These are phyloP conservation scores for Nannobrachium achirus DNA, from an alignment of 2,113 vertebrate genomes.

Conservation along the genomic window DNA sequence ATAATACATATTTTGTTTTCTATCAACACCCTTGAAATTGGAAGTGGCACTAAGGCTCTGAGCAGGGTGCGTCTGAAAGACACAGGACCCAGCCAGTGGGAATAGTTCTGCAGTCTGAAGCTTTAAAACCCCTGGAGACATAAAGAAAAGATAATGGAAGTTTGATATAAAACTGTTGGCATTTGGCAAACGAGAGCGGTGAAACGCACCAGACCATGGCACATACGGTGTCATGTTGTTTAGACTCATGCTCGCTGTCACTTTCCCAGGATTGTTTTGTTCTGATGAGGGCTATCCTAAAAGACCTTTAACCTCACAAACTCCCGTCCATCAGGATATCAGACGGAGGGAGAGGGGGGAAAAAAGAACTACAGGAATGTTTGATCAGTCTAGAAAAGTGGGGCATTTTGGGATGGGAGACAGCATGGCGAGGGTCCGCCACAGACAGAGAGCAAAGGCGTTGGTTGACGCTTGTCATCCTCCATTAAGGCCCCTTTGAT, in stretches of 20 bases:
- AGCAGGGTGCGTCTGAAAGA: slow-evolving; percentile 39
- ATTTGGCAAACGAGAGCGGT: slow-evolving; percentile 40
- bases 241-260: slow-evolving; percentile 31
- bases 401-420: slow-evolving; percentile 56
- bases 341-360: slow-evolving; percentile 13
- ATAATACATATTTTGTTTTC: slow-evolving; percentile 79
- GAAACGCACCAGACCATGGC: too few relatives aligned
- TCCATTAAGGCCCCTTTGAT: slow-evolving; percentile 88
- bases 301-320: slow-evolving; percentile 57
- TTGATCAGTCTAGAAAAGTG: slow-evolving; percentile 41
- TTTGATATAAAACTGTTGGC: slow-evolving; percentile 49
- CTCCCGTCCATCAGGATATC: slow-evolving; percentile 23
- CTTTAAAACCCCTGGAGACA: slow-evolving; percentile 59
- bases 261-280: slow-evolving; percentile 5
- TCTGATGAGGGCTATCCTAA: slow-evolving; percentile 26
- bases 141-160: slow-evolving; percentile 57
- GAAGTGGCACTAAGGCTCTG: slow-evolving; percentile 61
- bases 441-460: slow-evolving; percentile 69
- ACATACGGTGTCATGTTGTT: background rate
- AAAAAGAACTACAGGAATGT: slow-evolving; percentile 57
- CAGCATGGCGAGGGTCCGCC: slow-evolving; percentile 55
- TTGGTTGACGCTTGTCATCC: slow-evolving; percentile 87
- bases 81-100: slow-evolving; percentile 40
- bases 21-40: slow-evolving; percentile 66
- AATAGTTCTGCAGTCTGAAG: slow-evolving; percentile 45